Base-by-base conservation (phyloP, 2,888 invertebrate genomes). In the Prosopocoilus inquinatus region DNA sequence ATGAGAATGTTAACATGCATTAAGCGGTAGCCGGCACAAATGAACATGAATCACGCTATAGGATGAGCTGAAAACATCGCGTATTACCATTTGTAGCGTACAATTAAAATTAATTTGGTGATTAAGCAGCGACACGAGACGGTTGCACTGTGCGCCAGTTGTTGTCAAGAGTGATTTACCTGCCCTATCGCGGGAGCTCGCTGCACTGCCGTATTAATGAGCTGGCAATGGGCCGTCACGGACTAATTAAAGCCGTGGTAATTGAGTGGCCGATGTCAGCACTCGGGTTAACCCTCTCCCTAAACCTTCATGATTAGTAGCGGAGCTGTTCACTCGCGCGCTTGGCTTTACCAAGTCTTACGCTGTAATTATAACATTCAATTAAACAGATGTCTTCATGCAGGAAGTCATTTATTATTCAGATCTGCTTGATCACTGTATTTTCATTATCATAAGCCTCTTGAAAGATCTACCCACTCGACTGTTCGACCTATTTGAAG, bases 191-290 rank as follows among this genome's bases (percentile, higher is more conserved):
- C 69, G 70, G 70, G 71, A 70, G 62, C 65, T 64, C 45, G 46
- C 35, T 44, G 54, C 46, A 34, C 63, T 63, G 65, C 69, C 58
- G 70, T 70, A 74, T 74, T 74, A 75, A 75, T 73, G 75, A 74
- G 74, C 75, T 72, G 74, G 74, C 74, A 75, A 75, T 75, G 74
- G 74, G 68, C 74, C 74, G 74, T 75, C 74, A 72, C 70, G 73
- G 75, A 74, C 74, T 75, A 75, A 75, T 75, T 75, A 75, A 74
- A 73, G 73, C 74, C 70, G 69, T 65, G 69, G 73, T 75, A 75
- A 75, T 75, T 75, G 74, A 75, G 75, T 74, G 73, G 75, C 73
- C 73, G 70, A 72, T 74, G 75, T 75, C 74, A 74, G 72, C 72
- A 72, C 70, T 67, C 68, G 70, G 69, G 72, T 72, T 72, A 73